Base-by-base conservation (phyloP, 2,888 invertebrate genomes). In the Amaurobius ferox region DNA sequence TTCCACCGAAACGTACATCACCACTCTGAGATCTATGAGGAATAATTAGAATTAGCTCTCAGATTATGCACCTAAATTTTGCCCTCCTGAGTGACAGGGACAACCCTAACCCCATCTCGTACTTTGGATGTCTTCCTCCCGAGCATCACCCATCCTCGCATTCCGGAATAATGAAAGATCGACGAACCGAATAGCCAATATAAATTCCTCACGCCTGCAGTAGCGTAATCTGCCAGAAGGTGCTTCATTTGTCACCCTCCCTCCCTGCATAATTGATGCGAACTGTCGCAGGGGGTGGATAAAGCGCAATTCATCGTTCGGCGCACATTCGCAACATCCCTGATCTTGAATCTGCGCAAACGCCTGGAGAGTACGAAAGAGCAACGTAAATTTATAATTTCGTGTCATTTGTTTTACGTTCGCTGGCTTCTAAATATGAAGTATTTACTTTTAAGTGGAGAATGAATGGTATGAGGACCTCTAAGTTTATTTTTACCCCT, bases 191-290 rank as follows among this genome's bases (percentile, higher is more conserved):
- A 48, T 55, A 40, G 67, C 61, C 78, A 78, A 78, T 78, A 70
- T 64, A 72, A 71, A 79, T 79, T 78, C 78, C 79, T 26, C 61
- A 44, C 70, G 40, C 70, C 62, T 62, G 77, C 35, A 72, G 71
- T 55, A 26, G 29, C 35, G 71, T 48, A 66, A 77, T 6, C 71
- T 66, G 77, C 55, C 83, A 66, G 72, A 71, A 85, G 76, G 77
- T 77, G 83, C 71, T 71, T 85, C 77, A 85, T 85, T 77, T 85
- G 83, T 77, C 83, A 66, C 80, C 61, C 55, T 55, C 55, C 55
- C 55, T 55, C 55, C 23, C 44, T 85, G 77, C 76, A 85, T 85
- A 85, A 78, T 77, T 85, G 83, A 85, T 85, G 72, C 70, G 83
- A 48, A 55, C 35, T 71, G 55, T 71, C 35, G 76, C 55, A 32